Conservation (phyloP, 2,113 vertebrate genomes). For the Pimephales promelas region DNA sequence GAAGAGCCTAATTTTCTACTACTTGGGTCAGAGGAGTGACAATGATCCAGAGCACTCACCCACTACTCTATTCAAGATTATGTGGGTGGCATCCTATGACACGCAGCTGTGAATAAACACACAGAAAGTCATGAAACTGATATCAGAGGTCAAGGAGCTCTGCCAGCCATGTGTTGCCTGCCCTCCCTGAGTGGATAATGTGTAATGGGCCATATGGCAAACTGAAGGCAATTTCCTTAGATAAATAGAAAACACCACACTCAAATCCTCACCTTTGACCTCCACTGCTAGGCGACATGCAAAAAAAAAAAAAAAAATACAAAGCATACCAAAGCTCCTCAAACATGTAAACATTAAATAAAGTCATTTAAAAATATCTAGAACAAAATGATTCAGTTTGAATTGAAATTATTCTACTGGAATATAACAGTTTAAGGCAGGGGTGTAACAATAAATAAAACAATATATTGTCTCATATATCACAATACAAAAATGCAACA, state of each 20-base stretch:
- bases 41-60: neutral
- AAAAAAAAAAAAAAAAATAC: neutral
- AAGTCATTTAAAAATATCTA: neutral
- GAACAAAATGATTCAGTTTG: neutral
- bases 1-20: neutral
- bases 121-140: conserved; percentile 22
- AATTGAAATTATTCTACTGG: neutral
- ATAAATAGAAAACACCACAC: conserved; percentile 9
- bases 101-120: conserved; percentile 15
- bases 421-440: too few relatives aligned
- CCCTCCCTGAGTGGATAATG: neutral
- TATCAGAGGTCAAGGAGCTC: neutral
- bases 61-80: neutral
- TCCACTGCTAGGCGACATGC: neutral
- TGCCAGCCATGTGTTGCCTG: neutral
- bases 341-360: neutral
- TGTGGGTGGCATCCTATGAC: neutral
- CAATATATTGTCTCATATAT: too few relatives aligned
- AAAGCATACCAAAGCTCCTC: neutral
- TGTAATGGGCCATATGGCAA: conserved; percentile 38
- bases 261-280: neutral
- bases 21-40: neutral
- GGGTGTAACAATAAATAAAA: too few relatives aligned
- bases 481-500: too few relatives aligned
- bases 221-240: conserved; percentile 27